Conservation (phyloP, 1,140 invertebrate species). For the Drosophila gunungcola region DNA sequence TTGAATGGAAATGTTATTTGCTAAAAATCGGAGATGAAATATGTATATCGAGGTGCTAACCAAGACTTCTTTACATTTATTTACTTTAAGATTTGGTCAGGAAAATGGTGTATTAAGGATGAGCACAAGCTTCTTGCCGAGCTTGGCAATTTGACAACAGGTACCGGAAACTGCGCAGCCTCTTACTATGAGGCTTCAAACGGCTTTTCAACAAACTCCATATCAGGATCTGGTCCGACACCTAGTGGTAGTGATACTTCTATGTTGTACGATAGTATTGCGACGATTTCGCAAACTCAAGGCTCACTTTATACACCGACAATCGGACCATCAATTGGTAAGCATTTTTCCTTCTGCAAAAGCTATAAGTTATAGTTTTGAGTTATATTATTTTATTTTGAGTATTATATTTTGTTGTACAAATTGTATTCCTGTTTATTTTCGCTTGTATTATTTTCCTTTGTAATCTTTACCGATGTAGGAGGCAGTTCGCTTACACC, state of each 20-base stretch:
- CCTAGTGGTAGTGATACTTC: constrained; percentile 58
- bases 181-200: constrained; percentile 88
- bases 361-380: neutral
- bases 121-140: constrained; percentile 94
- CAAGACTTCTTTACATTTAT: neutral
- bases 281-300: constrained; percentile 90
- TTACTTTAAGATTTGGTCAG: constrained; percentile 89
- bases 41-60: too few relatives aligned
- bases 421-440: constrained; percentile 4
- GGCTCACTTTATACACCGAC: constrained; percentile 90
- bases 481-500: constrained; percentile 90
- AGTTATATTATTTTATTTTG: constrained; percentile 14
- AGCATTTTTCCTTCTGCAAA: constrained; percentile 46
- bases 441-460: constrained; percentile 20
- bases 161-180: constrained; percentile 69
- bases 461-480: constrained; percentile 54
- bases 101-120: constrained; percentile 95
- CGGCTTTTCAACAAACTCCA: constrained; percentile 86
- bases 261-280: constrained; percentile 90
- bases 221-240: constrained; percentile 82
- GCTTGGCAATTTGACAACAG: constrained; percentile 87
- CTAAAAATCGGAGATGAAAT: too few relatives aligned
- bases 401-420: neutral
- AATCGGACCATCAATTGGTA: constrained; percentile 90
- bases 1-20: too few relatives aligned